phyloP scores from a whole-genome alignment of 2,888 invertebrate genomes.

The Torymus texanus region DNA sequence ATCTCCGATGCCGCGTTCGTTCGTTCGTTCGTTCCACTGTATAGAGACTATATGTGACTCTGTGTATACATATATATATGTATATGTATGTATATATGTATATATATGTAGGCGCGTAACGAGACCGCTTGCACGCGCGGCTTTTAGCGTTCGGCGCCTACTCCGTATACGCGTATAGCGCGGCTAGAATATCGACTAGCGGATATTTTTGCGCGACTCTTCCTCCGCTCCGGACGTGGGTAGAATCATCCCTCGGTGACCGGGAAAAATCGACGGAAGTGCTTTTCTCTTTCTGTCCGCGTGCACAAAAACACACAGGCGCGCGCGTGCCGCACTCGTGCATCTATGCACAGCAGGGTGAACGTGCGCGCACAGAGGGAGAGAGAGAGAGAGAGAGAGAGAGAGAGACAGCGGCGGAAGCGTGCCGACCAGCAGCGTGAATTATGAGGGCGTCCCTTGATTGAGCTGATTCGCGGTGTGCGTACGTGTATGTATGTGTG shows the following conservation, averaged over 20 bases:
- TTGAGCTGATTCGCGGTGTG: constrained; percentile 25
- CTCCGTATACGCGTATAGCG: neutral
- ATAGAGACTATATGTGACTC: no score
- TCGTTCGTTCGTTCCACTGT: neutral
- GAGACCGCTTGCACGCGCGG: neutral
- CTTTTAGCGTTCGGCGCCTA: neutral
- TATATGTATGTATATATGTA: neutral
- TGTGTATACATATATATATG: neutral
- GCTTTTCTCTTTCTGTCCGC: neutral
- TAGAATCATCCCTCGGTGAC: neutral
- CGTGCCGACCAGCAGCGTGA: neutral
- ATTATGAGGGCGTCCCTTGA: constrained; percentile 20
- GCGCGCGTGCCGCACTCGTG: no score
- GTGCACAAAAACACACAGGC: neutral
- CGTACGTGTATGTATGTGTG: no score
- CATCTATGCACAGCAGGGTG: no score
- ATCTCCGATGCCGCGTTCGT: constrained; percentile 15
- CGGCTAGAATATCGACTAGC: no score
- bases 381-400: no score
- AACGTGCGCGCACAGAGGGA: neutral
- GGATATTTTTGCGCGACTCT: neutral
- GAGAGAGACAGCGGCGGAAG: neutral
- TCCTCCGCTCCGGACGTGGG: neutral
- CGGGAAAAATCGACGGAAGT: constrained; percentile 16
- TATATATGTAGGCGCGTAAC: neutral